Base-by-base conservation (phyloP, 2,888 invertebrate species). In the Polia nebulosa region DNA sequence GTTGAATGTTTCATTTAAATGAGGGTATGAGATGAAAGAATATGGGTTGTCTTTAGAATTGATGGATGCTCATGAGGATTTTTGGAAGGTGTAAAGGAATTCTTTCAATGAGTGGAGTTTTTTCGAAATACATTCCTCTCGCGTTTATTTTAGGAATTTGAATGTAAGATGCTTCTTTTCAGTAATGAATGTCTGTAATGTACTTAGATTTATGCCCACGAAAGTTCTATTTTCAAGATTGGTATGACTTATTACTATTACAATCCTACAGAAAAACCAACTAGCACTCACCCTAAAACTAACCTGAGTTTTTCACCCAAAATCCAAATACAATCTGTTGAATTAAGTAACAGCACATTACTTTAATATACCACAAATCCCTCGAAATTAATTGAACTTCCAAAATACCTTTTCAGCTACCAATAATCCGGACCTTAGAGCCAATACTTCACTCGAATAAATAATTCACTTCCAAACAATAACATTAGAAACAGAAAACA, bases 381-480 rank as follows among this genome's bases (percentile, higher is more conserved):
- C 7, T 36, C 44, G 13, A 36, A 53, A 56, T 55, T 51, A 36
- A 56, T 36, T 1, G 11, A 44, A 69, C 7, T 51, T 44, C 11
- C 20, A 44, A 39, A 44, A 17, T 72, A 44, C 41, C 29, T 73
- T 74, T 73, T 27, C n/a, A 15, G 32, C 44, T 39, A 32, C 53
- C 53, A 80, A 76, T 59, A 47, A 69, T 55, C 9, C 41, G 3
- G 27, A 32, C 11, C n/a, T 41, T 9, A 53, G 57, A 52, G 15
- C 34, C 49, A 76, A 77, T 58, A 44, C 47, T 76, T 45, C 57
- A 53, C 51, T 59, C 53, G 32, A 63, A 71, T 80, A 77, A 80
- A 66, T 78, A 56, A 81, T 72, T 67, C 58, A 67, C 47, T 62
- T 81, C 65, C 64, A 68, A 68, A 78, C 72, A 78, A 78, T 81